Evolutionary conservation across 2,888 invertebrate species (phyloP).

Genomic region (Pollenia griseotomentosa): DNA sequence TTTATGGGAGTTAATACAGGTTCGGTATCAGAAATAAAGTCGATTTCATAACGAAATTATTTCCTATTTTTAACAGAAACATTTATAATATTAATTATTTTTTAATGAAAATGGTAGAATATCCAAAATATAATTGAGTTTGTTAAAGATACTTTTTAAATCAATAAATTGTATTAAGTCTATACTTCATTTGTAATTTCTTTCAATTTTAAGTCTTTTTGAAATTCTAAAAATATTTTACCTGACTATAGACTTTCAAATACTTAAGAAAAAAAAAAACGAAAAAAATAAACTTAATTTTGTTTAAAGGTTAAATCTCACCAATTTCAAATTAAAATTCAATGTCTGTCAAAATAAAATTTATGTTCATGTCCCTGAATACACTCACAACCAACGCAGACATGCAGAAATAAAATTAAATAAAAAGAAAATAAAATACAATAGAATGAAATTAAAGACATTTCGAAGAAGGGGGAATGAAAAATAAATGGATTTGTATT

Average conservation of each 20-base stretch:
- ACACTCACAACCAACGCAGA: slow-evolving; percentile 27
- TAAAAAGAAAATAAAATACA: slow-evolving; percentile 38
- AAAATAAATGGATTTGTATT: slow-evolving; percentile 44
- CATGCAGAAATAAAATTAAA: background rate
- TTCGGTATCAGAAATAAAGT: too few species aligned
- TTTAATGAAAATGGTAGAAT: too few species aligned
- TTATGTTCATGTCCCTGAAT: slow-evolving; percentile 68
- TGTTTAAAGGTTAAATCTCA: slow-evolving; percentile 54
- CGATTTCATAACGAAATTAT: too few species aligned
- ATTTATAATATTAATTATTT: too few species aligned
- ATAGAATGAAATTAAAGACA: slow-evolving; percentile 32
- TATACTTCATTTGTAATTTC: too few species aligned
- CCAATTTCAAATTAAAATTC: slow-evolving; percentile 72
- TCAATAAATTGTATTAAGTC: too few species aligned
- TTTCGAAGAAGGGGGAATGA: slow-evolving; percentile 23
- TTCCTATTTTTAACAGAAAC: too few species aligned
- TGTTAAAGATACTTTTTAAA: too few species aligned
- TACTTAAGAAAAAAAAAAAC: background rate
- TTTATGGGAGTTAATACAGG: too few species aligned
- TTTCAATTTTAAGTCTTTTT: background rate
- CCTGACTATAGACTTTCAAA: slow-evolving; percentile 8
- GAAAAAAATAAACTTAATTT: slow-evolving; percentile 14
- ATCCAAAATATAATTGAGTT: too few species aligned
- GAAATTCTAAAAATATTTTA: slow-evolving; percentile 21
- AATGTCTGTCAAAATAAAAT: slow-evolving; percentile 73